Evolutionary conservation across 1,140 invertebrate species (phyloP).

Genomic region (Gonioctena quinquepunctata): DNA sequence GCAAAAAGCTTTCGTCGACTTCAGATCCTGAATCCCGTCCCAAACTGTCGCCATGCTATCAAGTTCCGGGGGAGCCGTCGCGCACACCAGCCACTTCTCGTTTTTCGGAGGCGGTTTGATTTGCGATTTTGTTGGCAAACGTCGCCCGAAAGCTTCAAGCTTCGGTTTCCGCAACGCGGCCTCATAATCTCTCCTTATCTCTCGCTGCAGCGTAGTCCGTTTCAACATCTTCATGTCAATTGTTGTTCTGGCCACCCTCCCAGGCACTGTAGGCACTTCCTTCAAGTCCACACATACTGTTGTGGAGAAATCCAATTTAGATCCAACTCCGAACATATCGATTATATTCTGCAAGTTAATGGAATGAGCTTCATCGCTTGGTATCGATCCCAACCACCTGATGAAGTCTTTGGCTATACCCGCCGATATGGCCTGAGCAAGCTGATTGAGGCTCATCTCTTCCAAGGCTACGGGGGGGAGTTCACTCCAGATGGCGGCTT

Average conservation of each 20-base stretch:
- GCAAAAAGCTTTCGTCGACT: constrained; percentile 49
- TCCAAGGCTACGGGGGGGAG: constrained; percentile 36
- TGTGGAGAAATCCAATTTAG: constrained; percentile 60
- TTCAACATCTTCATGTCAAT: constrained; percentile 41
- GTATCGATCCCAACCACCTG: constrained; percentile 61
- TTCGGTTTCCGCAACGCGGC: constrained; percentile 55
- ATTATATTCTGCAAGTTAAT: constrained; percentile 57
- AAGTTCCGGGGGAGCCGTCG: constrained; percentile 60
- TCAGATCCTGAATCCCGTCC: constrained; percentile 62
- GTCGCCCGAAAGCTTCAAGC: constrained; percentile 57
- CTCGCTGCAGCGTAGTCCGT: constrained; percentile 51
- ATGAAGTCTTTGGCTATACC: constrained; percentile 64
- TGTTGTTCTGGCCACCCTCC: constrained; percentile 54
- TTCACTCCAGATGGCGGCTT: constrained; percentile 41
- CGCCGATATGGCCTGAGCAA: constrained; percentile 58
- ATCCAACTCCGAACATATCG: constrained; percentile 64
- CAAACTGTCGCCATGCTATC: constrained; percentile 63
- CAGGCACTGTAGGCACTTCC: constrained; percentile 57
- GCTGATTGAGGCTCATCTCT: constrained; percentile 55
- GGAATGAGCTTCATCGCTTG: constrained; percentile 50
- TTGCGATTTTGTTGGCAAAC: constrained; percentile 57
- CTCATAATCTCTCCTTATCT: constrained; percentile 58
- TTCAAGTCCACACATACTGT: constrained; percentile 56
- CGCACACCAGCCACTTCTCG: constrained; percentile 57
- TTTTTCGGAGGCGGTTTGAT: constrained; percentile 57